A percentile compares a stretch with the other conserved stretches of the same genome.
phyloP scores from a whole-genome alignment of 2,888 invertebrate genomes.

The Synergus laeviventris region DNA sequence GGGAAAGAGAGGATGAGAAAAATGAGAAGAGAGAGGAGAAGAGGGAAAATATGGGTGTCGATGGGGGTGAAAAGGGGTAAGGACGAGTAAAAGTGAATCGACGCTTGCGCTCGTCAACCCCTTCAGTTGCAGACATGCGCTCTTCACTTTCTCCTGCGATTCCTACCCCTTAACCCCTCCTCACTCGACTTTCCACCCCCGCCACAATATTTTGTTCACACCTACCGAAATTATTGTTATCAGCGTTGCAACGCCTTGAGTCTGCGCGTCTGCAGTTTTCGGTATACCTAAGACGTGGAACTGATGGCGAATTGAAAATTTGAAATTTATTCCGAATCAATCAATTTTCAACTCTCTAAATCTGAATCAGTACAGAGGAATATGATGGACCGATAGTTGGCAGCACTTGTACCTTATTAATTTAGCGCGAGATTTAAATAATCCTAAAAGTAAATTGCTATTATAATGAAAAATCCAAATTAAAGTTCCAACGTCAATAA shows the following conservation, averaged over 20 bases:
- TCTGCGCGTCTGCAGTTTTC: slow-evolving; percentile 43
- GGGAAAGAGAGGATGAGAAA: slow-evolving; percentile 49
- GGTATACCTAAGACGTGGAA: too few relatives aligned
- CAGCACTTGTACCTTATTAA: too few relatives aligned
- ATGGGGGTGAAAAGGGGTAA: slow-evolving; percentile 50
- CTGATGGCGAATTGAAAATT: too few relatives aligned
- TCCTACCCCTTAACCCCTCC: slow-evolving; percentile 10
- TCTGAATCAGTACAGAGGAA: too few relatives aligned
- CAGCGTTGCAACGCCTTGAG: slow-evolving; percentile 69
- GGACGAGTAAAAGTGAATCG: slow-evolving; percentile 63
- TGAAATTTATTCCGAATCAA: too few relatives aligned
- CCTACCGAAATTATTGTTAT: slow-evolving; percentile 71
- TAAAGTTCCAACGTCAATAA: too few relatives aligned
- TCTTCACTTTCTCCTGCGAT: slow-evolving; percentile 42
- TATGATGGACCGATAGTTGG: too few relatives aligned
- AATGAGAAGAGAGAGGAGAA: slow-evolving; percentile 50
- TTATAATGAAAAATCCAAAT: too few relatives aligned
- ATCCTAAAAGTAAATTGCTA: too few relatives aligned
- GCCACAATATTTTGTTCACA: slow-evolving; percentile 68
- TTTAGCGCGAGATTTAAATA: too few relatives aligned
- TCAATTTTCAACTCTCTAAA: too few relatives aligned
- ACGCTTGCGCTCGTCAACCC: slow-evolving; percentile 68
- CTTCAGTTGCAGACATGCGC: slow-evolving; percentile 48
- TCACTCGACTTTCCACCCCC: slow-evolving; percentile 50
- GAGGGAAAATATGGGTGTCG: slow-evolving; percentile 36